Percentiles rank a stretch among this genome's conserved stretches.
Evolutionary conservation across 2,888 invertebrate species (phyloP).

Genomic region (Antheraea assamensis): DNA sequence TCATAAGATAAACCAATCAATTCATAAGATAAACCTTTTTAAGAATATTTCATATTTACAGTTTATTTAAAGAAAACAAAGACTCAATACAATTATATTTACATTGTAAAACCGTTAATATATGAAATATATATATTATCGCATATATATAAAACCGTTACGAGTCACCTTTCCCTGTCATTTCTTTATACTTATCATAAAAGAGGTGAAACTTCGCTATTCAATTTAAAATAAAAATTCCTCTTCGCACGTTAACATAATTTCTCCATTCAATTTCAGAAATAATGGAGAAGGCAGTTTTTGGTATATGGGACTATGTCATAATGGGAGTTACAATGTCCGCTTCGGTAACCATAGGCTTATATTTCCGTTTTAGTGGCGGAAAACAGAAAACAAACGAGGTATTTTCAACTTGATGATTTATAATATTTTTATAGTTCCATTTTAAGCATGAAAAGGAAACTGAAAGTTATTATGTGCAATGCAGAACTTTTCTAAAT

Average conservation of each 20-base stretch:
- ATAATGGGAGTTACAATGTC: conserved; percentile 87
- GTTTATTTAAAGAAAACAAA: too few relatives aligned
- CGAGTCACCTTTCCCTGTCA: not conserved
- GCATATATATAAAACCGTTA: too few relatives aligned
- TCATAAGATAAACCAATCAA: too few relatives aligned
- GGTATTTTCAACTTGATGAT: conserved; percentile 59
- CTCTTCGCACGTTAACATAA: not conserved
- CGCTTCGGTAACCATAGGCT: conserved; percentile 88
- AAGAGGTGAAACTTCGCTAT: not conserved
- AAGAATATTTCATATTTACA: too few relatives aligned
- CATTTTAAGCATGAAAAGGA: not conserved
- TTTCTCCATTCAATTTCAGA: not conserved
- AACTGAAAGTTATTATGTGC: not conserved
- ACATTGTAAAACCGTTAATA: too few relatives aligned
- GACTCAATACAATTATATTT: too few relatives aligned
- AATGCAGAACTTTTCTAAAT: not conserved
- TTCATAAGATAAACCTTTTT: too few relatives aligned
- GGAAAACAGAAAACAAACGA: conserved; percentile 92
- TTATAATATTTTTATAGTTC: not conserved
- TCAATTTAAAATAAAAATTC: not conserved
- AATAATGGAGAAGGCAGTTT: conserved; percentile 63
- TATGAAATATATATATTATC: too few relatives aligned
- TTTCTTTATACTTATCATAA: not conserved
- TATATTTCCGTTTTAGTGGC: conserved; percentile 93
- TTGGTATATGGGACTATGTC: conserved; percentile 88